A percentile compares a stretch with the other conserved stretches of the same genome.
Conservation (phyloP, 2,888 invertebrate genomes). For the Polyploca ridens region DNA sequence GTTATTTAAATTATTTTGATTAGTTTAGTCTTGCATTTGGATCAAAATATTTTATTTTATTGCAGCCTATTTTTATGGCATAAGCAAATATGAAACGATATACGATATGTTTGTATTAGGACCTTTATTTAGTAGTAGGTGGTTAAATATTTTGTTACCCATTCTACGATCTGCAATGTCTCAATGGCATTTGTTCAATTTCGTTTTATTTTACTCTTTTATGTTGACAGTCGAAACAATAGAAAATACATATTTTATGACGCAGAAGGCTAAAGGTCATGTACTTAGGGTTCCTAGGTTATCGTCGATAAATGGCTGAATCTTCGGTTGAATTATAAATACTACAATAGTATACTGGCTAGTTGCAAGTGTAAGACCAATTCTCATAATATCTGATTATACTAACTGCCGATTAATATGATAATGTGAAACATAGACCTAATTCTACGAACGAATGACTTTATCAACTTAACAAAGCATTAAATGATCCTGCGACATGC, state of each 20-base stretch:
- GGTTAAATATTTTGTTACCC: conserved; percentile 10
- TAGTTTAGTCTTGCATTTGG: not conserved
- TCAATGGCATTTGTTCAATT: conserved; percentile 6
- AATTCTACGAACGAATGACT: no score
- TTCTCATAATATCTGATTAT: no score
- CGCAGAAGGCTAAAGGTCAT: not conserved
- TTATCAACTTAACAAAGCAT: no score
- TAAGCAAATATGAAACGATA: not conserved
- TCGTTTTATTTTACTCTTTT: not conserved
- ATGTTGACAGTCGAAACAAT: not conserved
- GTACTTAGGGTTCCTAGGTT: not conserved
- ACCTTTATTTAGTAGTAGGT: not conserved
- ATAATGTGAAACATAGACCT: no score
- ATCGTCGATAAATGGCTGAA: not conserved
- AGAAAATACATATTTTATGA: not conserved
- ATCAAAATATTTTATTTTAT: no score
- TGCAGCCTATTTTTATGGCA: no score
- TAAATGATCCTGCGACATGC: no score
- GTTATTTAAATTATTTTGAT: not conserved
- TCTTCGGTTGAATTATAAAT: no score
- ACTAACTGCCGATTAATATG: no score
- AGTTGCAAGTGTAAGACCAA: no score
- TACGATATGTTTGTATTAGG: not conserved
- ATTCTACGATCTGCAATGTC: not conserved
- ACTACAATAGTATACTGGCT: no score